Evolutionary conservation across 2,888 invertebrate genomes (phyloP), one percentile per base, ranked within the genome.

Genomic region (Lumbricus terrestris): DNA sequence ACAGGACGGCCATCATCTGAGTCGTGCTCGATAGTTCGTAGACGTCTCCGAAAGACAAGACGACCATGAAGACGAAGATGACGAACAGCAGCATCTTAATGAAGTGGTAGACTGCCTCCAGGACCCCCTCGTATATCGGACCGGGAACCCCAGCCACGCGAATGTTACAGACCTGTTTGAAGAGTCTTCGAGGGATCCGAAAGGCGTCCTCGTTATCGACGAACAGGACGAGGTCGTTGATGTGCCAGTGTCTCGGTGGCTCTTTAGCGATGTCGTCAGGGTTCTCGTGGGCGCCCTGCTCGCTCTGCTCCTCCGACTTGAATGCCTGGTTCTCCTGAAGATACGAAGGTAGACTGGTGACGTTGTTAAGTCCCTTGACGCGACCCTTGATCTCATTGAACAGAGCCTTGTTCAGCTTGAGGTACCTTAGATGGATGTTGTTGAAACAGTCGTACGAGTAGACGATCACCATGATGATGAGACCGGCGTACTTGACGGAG

Each of bases 361-460:
- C 92, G 38, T 90, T 88, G 40, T 90, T 91, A 18, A 92, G 90
- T 90, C 94, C 94, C 29, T 94, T 94, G 33, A 93, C 93, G n/a
- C 94, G 91, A 38, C 93, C 93, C 91, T 94, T 94, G 85, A 94
- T 93, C 38, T 94, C 94, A 20, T 93, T 93, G 33, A 94, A 93
- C 37, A 94, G 92, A 13, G 93, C 93, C 88, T 93, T 93, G 92
- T 94, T 94, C 90, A 94, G 94, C 83, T 93, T 93, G 47, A 94
- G 92, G 91, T 94, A 94, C 90, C 94, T 94, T 83, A 94, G 93
- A 89, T 94, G 94, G 38, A 94, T 94, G 91, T 94, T 94, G 92
- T 93, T 93, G 92, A 94, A 94, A 90, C 94, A 94, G 92, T 94
- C 94, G 91, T 94, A 94, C 93, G 94, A 94, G 92, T 94, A 94